Conservation (phyloP, 2,888 invertebrate genomes). For the Cynaeus angustus region DNA sequence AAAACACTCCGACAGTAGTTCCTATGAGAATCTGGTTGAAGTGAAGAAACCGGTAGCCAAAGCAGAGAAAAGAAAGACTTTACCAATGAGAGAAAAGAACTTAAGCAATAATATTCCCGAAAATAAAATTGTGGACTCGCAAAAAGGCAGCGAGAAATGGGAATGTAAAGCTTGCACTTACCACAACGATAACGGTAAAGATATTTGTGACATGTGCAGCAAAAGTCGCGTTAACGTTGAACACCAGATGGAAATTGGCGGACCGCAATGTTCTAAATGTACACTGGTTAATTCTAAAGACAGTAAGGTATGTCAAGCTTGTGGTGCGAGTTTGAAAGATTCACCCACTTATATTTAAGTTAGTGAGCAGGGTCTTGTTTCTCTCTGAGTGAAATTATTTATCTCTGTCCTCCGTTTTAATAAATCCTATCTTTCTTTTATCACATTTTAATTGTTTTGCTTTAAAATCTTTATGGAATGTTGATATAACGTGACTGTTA, state of each 20-base stretch:
- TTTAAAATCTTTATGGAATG: conserved; percentile 8
- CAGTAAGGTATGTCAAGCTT: conserved; percentile 79
- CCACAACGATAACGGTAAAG: conserved; percentile 74
- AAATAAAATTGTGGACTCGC: conserved; percentile 12
- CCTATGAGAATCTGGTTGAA: conserved; percentile 68
- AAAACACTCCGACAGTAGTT: conserved; percentile 62
- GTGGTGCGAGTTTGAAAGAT: conserved; percentile 79
- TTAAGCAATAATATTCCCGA: conserved; percentile 17
- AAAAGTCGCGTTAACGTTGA: conserved; percentile 71
- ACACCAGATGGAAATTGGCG: conserved; percentile 81
- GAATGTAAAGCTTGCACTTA: conserved; percentile 83
- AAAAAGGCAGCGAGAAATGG: conserved; percentile 73
- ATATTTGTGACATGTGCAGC: conserved; percentile 85
- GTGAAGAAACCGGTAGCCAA: conserved; percentile 38
- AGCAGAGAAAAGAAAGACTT: conserved; percentile 44
- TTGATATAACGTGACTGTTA: conserved; percentile 18
- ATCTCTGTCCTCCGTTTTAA: conserved; percentile 6
- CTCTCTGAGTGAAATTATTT: too few relatives aligned
- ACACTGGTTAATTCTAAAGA: conserved; percentile 83
- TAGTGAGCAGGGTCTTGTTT: too few relatives aligned
- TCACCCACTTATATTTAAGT: conserved; percentile 84
- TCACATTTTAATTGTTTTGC: neutral
- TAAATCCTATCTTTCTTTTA: conserved; percentile 10
- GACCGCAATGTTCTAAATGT: conserved; percentile 83
- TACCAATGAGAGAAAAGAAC: conserved; percentile 38